Evolutionary conservation across 2,113 vertebrate genomes (phyloP).

Genomic region (Patagioenas fasciata): DNA sequence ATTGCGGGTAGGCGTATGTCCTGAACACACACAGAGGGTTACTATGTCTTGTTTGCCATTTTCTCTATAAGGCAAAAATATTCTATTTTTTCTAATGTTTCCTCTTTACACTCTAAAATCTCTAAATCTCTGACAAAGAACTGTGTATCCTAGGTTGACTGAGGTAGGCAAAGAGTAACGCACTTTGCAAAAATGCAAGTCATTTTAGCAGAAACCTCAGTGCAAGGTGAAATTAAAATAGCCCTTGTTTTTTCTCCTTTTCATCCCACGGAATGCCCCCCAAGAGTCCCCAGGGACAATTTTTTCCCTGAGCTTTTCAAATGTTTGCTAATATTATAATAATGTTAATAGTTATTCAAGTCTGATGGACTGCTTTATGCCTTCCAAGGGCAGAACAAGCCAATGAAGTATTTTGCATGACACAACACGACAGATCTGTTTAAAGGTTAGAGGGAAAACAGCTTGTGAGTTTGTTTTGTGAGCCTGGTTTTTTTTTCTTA

Average conservation of each 20-base stretch:
- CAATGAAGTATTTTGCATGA: not conserved
- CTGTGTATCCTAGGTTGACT: not conserved
- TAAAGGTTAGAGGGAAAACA: not conserved
- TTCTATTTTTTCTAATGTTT: not conserved
- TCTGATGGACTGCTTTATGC: not conserved
- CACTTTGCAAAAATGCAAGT: not conserved
- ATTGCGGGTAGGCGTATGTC: rapidly evolving
- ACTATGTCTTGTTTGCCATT: not conserved
- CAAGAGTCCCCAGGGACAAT: not conserved
- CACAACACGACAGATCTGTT: rapidly evolving
- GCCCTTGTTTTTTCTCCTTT: not conserved
- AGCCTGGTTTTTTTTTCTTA: not conserved
- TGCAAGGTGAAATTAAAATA: not conserved
- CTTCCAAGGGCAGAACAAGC: not conserved
- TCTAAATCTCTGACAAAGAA: not conserved
- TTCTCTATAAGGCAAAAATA: not conserved
- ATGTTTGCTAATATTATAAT: not conserved
- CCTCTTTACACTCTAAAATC: not conserved
- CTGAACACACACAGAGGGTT: not conserved
- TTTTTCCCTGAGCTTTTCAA: not conserved
- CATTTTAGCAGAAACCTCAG: not conserved
- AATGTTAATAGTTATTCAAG: not conserved
- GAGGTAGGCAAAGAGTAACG: not conserved
- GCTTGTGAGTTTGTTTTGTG: not conserved
- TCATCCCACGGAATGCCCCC: not conserved